phyloP scores from a whole-genome alignment of 2,797 vertebrate species.

The Microctenopoma lineatum region DNA sequence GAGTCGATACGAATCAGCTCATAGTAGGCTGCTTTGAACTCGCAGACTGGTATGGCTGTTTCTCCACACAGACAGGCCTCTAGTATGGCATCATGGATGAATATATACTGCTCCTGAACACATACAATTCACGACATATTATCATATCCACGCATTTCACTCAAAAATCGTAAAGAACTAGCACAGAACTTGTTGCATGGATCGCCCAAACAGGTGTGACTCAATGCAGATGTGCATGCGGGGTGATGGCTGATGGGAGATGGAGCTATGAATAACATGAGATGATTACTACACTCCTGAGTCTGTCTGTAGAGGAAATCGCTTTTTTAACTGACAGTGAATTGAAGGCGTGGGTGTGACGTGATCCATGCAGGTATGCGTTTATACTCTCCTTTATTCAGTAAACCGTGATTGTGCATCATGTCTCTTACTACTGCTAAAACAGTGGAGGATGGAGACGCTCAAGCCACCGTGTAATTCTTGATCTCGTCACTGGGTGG shows the following conservation, averaged over 20 bases:
- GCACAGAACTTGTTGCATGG: background rate
- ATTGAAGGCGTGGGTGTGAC: constrained; percentile 4
- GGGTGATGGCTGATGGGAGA: constrained; percentile 55
- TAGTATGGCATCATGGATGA: constrained; percentile 99
- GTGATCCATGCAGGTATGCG: no score
- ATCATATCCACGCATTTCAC: constrained; percentile 10
- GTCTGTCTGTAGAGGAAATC: constrained; percentile 8
- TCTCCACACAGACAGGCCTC: constrained; percentile 99
- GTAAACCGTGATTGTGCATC: no score
- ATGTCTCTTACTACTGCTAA: no score
- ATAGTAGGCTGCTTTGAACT: constrained; percentile 98
- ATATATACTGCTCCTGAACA: constrained; percentile 97
- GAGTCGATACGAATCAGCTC: constrained; percentile 99
- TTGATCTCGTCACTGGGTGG: constrained; percentile 14
- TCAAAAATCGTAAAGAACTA: constrained; percentile 1
- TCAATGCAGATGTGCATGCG: constrained; percentile 44
- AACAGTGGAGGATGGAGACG: background rate
- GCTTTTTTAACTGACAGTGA: constrained; percentile 8
- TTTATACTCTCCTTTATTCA: no score
- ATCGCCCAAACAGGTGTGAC: constrained; percentile 30
- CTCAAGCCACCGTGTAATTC: constrained; percentile 1
- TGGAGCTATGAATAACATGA: constrained; percentile 59
- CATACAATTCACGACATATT: constrained; percentile 35
- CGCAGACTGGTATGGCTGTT: constrained; percentile 96
- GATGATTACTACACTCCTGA: constrained; percentile 30